Percentiles rank a stretch among this genome's conserved stretches.
Conservation (phyloP, 2,113 vertebrate genomes). For the Ceuthmochares aereus region DNA sequence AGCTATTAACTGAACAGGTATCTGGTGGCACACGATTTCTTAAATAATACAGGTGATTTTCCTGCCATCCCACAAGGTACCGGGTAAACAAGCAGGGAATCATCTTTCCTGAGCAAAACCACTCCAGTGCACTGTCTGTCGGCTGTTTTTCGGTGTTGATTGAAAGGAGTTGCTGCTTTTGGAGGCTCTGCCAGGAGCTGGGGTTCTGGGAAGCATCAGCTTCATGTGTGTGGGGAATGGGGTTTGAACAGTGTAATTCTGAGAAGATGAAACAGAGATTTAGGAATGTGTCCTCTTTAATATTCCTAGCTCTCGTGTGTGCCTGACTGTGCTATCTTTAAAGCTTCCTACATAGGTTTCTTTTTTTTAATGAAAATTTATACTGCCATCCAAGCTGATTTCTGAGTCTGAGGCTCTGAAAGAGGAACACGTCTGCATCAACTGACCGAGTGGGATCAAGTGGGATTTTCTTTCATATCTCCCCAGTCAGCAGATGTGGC, state of each 20-base stretch:
- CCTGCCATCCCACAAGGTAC: neutral
- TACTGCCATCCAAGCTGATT: slow-evolving; percentile 9
- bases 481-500: neutral
- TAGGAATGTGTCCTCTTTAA: neutral
- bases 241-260: neutral
- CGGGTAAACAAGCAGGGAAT: neutral
- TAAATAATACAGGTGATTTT: neutral
- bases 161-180: neutral
- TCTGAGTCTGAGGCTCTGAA: neutral
- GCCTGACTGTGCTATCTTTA: slow-evolving; percentile 37
- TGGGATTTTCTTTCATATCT: slow-evolving; percentile 17
- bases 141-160: neutral
- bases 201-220: fast-evolving
- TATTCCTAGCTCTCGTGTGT: neutral
- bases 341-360: slow-evolving; percentile 49
- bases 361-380: slow-evolving; percentile 35
- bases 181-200: neutral
- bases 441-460: neutral
- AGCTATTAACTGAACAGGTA: neutral
- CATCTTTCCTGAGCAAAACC: neutral
- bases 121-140: neutral
- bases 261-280: neutral
- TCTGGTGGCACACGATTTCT: fast-evolving
- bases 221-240: fast-evolving
- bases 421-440: neutral